Evolutionary conservation across 2,113 vertebrate species (phyloP), one percentile per base, ranked within the genome.

Genomic region (Barbus barbus): DNA sequence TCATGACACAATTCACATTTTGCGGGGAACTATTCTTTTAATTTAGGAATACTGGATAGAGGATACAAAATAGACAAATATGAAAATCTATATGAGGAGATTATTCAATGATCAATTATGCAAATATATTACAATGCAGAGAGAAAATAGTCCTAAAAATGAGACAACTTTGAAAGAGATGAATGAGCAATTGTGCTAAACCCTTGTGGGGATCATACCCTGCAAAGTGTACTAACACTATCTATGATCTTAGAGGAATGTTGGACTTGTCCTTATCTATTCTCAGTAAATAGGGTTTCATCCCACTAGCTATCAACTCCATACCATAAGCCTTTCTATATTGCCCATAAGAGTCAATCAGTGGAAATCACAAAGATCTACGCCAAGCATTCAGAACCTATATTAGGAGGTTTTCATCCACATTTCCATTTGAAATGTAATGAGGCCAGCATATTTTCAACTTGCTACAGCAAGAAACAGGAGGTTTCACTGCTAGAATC

Each of bases 261-360:
- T 24, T 24, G 38, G n/a, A 26, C 71, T 73, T 73, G 22, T 73
- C 71, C 53, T 73, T 73, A 73, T 73, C 38, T 73, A 44, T 14
- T 73, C n/a, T 73, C 41, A 46, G 71, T 46, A 73, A 73, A 73
- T 73, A 73, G 71, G 13, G 6, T 73, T 73, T 46, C 22, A 46
- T 24, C 41, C 13, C 12, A 73, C 9, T 24, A 73, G 71, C 41
- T 16, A 46, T 24, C 36, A 24, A n/a, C 26, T 73, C 38, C n/a
- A 24, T 44, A 73, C 71, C 36, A 73, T n/a, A 73, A 46, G 22
- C 3, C 13, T 38, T 26, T 46, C 71, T n/a, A 26, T n/a, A 73
- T 73, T 46, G 41, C 71, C 3, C n/a, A 73, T 41, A 24, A 41
- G 69, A 73, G 38, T 5, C 38, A 24, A 16, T 46, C 71, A 46